Conservation (phyloP, 2,113 vertebrate genomes). For the human region DNA sequence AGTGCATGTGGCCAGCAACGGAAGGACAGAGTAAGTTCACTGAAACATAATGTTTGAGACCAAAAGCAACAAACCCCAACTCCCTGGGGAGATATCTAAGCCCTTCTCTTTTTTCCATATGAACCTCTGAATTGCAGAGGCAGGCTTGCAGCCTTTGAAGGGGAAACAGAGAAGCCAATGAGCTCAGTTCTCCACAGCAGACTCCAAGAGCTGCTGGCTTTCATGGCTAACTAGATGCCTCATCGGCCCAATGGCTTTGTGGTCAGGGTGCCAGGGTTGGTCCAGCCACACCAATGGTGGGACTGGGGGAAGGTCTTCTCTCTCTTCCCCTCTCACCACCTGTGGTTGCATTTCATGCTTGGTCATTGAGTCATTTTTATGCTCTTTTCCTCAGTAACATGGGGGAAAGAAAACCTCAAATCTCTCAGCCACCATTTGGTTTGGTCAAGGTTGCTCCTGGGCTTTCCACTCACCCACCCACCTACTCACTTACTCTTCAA, state of each 20-base stretch:
- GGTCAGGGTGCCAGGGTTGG: not conserved
- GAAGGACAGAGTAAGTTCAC: not conserved
- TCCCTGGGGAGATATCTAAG: not conserved
- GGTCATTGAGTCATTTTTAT: not conserved
- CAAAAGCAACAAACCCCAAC: constrained; percentile 15
- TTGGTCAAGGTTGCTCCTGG: not conserved
- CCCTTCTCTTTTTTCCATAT: constrained; percentile 34
- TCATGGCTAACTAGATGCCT: not conserved
- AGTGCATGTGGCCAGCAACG: constrained; percentile 19
- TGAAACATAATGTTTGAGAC: constrained; percentile 9
- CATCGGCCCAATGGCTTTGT: not conserved
- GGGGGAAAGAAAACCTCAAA: not conserved
- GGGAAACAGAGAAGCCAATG: not conserved
- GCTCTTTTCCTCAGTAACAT: not conserved
- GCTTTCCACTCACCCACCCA: not conserved
- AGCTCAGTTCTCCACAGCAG: not conserved
- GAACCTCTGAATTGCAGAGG: constrained; percentile 7
- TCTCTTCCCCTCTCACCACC: not conserved
- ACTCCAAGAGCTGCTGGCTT: not conserved
- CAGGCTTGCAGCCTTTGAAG: not conserved
- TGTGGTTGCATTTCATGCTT: constrained; percentile 5
- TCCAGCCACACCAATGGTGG: not conserved
- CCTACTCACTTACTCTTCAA: not conserved
- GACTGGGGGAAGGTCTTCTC: not conserved
- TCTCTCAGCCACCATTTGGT: not conserved